Evolutionary conservation across 2,888 invertebrate species (phyloP), one percentile per base, ranked within the genome.

Genomic region (Eristalis arbustorum): DNA sequence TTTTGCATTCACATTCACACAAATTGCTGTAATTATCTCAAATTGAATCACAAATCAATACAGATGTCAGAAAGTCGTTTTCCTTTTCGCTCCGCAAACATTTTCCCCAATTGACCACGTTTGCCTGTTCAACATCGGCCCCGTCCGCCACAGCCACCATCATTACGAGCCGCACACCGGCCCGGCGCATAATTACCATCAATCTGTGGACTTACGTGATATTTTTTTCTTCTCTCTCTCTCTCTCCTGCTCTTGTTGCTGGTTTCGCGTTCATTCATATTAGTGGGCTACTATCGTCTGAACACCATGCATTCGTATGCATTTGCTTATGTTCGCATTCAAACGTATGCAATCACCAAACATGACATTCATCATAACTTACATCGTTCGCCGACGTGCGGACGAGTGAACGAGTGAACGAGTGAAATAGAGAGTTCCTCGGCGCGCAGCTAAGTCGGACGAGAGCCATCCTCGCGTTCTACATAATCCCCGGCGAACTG

Each of bases 301-400:
- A n/a, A 18, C 49, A 49, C 49, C 49, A 49, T 49, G 31, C 31
- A 66, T 59, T 62, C 72, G 69, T 77, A 57, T 67, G 42, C 72
- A 83, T 87, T 87, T 87, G 85, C 83, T 83, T 83, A 87, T 87
- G 18, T n/a, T 18, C n/a, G 63, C 68, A 68, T 82, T 63, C 77
- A 82, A 72, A 76, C 83, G 71, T 73, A 83, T 82, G 87, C 83
- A 87, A 87, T 87, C 87, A 83, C 87, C 87, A 87, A 82, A 83
- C 87, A 87, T 87, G 87, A 87, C 87, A 87, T 87, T 87, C 87
- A 87, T 87, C 83, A 87, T 87, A 83, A 83, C 87, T 87, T 87
- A 87, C 75, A 75, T 14, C 28, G 31, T 4, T 10, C 4, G 56
- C 34, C 13, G 31, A 75, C 28, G 18, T 31, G 31, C 31, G 31